Evolutionary conservation across 2,797 vertebrate genomes (phyloP).

Genomic region (Macrochelys suwanniensis): DNA sequence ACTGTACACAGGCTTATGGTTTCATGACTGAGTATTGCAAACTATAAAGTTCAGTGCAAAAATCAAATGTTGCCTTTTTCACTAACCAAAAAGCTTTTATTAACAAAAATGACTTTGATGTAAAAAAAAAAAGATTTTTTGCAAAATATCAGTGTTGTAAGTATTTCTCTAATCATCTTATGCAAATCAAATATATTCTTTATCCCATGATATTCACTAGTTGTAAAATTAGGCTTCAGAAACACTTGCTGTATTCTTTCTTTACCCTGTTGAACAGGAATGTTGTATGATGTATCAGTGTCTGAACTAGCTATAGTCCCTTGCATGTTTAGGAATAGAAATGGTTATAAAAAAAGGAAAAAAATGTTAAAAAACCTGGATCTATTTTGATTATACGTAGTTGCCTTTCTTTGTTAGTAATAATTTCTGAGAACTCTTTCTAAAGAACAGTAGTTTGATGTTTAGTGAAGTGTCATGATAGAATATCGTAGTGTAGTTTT

Average conservation of each 20-base stretch:
- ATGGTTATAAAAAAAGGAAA: not conserved
- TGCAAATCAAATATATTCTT: conserved; percentile 21
- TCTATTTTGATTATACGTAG: not conserved
- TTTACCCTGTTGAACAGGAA: conserved; percentile 25
- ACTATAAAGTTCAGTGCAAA: conserved; percentile 3
- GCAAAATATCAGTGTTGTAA: conserved; percentile 21
- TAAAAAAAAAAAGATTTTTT: conserved; percentile 32
- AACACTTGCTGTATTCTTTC: not conserved
- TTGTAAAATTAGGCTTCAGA: not conserved
- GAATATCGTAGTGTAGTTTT: not conserved
- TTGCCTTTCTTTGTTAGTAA: conserved; percentile 9
- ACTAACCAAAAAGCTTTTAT: not conserved
- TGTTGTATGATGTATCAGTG: conserved; percentile 1
- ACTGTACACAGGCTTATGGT: not conserved
- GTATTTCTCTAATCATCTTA: conserved; percentile 35
- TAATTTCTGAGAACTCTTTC: conserved; percentile 14
- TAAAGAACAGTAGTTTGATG: not conserved
- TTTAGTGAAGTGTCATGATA: conserved; percentile 22
- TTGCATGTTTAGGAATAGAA: conserved; percentile 34
- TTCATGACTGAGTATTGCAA: not conserved
- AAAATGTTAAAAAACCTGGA: not conserved
- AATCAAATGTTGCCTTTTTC: conserved; percentile 5
- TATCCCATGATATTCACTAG: not conserved
- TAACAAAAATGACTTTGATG: not conserved
- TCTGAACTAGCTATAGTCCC: not conserved